phyloP scores from a whole-genome alignment of 2,797 vertebrate genomes.

The Fundulus diaphanus region DNA sequence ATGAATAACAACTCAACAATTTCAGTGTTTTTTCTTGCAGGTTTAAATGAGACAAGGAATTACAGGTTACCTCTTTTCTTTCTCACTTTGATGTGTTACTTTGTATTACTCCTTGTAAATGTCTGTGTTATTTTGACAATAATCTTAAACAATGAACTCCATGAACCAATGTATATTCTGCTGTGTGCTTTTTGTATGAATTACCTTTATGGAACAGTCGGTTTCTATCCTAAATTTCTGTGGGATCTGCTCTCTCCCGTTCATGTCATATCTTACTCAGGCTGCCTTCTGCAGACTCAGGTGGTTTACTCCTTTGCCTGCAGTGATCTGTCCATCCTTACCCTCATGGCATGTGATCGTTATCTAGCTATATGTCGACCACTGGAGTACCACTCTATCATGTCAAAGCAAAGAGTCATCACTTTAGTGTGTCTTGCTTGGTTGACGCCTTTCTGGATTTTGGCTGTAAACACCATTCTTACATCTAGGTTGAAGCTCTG shows the following conservation, averaged over 20 bases:
- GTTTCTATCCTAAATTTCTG: too few species aligned
- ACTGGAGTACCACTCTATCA: constrained; percentile 50
- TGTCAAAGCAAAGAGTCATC: constrained; percentile 35
- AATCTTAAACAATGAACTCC: constrained; percentile 36
- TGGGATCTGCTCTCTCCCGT: too few species aligned
- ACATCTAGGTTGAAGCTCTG: constrained; percentile 44
- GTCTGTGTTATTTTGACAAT: background rate
- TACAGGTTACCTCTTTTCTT: background rate
- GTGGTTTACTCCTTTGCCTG: too few species aligned
- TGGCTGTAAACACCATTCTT: background rate
- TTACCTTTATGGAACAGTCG: too few species aligned
- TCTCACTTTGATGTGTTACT: constrained; percentile 5
- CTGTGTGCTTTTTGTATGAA: too few species aligned
- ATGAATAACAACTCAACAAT: constrained; percentile 3
- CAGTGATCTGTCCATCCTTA: too few species aligned
- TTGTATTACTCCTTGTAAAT: background rate
- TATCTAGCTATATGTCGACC: too few species aligned
- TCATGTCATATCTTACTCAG: too few species aligned
- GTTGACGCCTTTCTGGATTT: constrained; percentile 24
- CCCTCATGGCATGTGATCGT: too few species aligned
- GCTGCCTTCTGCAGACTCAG: too few species aligned
- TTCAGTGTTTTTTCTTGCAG: constrained; percentile 6
- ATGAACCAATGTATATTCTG: constrained; percentile 65
- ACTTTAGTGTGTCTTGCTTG: constrained; percentile 26
- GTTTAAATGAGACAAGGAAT: background rate